Evolutionary conservation across 2,113 vertebrate genomes (phyloP).

Genomic region (Tychaedon coryphoeus): DNA sequence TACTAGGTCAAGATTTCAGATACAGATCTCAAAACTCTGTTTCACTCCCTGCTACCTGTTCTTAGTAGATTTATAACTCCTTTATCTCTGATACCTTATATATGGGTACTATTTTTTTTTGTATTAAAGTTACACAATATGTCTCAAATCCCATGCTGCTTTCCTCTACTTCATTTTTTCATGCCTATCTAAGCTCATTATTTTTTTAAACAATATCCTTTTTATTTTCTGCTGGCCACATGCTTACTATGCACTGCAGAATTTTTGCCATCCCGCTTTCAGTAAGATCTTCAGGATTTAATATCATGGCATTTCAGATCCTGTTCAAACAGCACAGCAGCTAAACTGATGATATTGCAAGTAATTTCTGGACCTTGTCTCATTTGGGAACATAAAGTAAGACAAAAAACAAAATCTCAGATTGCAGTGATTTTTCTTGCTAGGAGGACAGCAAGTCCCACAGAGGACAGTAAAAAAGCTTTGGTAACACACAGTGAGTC

Average conservation of each 20-base stretch:
- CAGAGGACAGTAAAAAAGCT: background rate
- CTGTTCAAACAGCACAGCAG: background rate
- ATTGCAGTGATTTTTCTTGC: background rate
- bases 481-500: background rate
- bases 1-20: background rate
- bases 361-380: background rate
- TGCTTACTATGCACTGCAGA: background rate
- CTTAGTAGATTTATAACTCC: background rate
- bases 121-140: background rate
- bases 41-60: background rate
- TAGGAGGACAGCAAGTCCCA: background rate
- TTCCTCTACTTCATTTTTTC: background rate
- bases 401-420: background rate
- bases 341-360: background rate
- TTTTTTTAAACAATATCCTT: background rate
- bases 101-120: background rate
- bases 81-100: background rate
- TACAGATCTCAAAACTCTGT: background rate
- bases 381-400: background rate
- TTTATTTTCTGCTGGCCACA: background rate
- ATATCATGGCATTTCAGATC: background rate
- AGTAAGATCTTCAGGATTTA: constrained; percentile 24
- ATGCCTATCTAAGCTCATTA: background rate
- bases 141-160: background rate
- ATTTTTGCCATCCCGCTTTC: background rate